A percentile compares a stretch with the other conserved stretches of the same genome.
Evolutionary conservation across 2,113 vertebrate genomes (phyloP).

Genomic region (Notarius quadriscutis): DNA sequence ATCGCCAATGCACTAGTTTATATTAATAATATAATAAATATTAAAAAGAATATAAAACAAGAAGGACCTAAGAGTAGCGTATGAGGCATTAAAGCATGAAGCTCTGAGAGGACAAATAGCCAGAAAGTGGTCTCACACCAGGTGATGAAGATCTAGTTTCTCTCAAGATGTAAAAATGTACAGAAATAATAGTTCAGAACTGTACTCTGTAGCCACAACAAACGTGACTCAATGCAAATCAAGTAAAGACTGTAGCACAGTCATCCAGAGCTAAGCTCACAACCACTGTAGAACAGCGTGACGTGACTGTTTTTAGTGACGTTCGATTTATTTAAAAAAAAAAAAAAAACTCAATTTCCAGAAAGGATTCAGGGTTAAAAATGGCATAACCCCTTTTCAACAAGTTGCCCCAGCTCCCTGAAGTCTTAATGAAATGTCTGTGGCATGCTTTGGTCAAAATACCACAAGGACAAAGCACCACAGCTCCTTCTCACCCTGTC

Average conservation of each 20-base stretch:
- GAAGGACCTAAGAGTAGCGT: too few relatives aligned
- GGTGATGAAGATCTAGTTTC: neutral
- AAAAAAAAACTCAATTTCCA: neutral
- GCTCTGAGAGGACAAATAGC: neutral
- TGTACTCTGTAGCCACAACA: neutral
- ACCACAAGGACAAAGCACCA: too few relatives aligned
- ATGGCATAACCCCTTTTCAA: too few relatives aligned
- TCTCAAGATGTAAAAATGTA: conserved; percentile 1
- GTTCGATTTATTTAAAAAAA: neutral
- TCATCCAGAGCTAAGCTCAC: neutral
- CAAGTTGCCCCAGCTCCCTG: too few relatives aligned
- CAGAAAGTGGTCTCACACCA: neutral
- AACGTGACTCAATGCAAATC: neutral
- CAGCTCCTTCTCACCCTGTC: too few relatives aligned
- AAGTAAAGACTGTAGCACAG: neutral
- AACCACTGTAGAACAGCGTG: neutral
- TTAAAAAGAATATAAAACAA: neutral
- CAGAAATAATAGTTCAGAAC: neutral
- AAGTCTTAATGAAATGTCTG: too few relatives aligned
- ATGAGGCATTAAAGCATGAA: neutral
- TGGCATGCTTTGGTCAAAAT: too few relatives aligned
- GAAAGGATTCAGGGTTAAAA: neutral
- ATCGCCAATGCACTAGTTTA: neutral
- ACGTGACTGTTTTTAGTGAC: neutral
- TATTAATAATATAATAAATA: conserved; percentile 20